These are phyloP conservation scores for Sylvia borin DNA, from an alignment of 2,797 vertebrate species.

Conservation along the genomic window DNA sequence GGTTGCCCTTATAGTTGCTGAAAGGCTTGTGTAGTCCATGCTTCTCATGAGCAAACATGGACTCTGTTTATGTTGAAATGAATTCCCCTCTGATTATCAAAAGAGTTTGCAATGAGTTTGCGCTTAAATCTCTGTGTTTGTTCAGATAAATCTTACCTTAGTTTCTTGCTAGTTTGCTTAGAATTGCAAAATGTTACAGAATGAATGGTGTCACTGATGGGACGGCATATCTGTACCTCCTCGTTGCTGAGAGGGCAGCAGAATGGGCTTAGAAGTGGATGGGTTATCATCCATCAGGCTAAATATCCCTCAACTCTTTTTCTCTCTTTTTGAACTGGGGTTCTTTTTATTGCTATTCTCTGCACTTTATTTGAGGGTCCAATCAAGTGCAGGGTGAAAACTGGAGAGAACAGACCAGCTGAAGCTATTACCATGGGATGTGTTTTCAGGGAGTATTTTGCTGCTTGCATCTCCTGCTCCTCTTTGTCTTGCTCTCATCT, in stretches of 20 bases:
- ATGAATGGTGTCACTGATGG: background rate
- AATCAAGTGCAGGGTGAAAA: background rate
- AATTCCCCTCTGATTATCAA: background rate
- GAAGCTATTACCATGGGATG: background rate
- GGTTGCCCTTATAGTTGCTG: background rate
- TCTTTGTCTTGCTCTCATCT: background rate
- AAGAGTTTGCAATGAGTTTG: background rate
- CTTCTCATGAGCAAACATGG: background rate
- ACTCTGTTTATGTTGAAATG: background rate
- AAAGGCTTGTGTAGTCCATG: background rate
- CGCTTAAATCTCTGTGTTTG: background rate
- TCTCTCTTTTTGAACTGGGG: background rate
- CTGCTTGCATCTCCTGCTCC: background rate
- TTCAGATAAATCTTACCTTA: background rate
- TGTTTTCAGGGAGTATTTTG: background rate
- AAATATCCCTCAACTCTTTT: background rate
- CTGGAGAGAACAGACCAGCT: background rate
- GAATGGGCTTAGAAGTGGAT: background rate
- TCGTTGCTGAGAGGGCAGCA: background rate
- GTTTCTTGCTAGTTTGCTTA: background rate
- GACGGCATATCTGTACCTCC: background rate
- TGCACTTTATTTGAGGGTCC: background rate
- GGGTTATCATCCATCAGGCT: background rate
- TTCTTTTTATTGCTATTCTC: background rate
- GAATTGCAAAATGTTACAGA: background rate